Evolutionary conservation across 2,888 invertebrate species (phyloP), one percentile per base, ranked within the genome.

Genomic region (Phalangium opilio): DNA sequence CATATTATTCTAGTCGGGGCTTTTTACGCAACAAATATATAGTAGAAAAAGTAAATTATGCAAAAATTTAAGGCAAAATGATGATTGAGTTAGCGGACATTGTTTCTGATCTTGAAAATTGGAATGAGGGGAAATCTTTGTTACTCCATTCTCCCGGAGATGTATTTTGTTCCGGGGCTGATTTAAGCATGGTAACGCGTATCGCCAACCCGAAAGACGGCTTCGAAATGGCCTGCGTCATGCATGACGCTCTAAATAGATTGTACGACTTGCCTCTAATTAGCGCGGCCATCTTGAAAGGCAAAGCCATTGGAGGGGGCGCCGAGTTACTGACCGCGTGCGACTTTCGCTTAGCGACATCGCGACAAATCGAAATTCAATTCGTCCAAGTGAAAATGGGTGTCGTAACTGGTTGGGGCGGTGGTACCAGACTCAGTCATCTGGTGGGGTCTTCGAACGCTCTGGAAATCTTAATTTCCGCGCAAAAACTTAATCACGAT

Each of bases 241-340:
- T 74, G 70, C 70, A 71, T 17, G 55, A 65, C 44, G 59, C 64
- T 2, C 55, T 70, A 17, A 56, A 59, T 7, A 59, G 66, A 20
- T 59, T 74, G 8, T 61, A 61, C 27, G 60, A 59, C 2, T 60
- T 74, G 12, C 72, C 73, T 0, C 48, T 73, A n/a, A 55, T 73
- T 2, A 68, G 69, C 33, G 64, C 71, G 2, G 69, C 71, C 15
- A 57, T 70, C 7, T 60, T 74, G 11, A 60, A 69, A 48, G 73
- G 73, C 15, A 58, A 58, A 50, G 71, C 73, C 2, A 53, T 73
- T 2, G 74, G 75, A 7, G 74, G 73, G 2, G 74, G 73, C 3
- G 70, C 73, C 1, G 74, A 74, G 58, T 47, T 74, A 8, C 60
- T 67, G 1, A 62, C 67, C 17, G 64, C 68, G 2, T 70, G 71